A percentile compares a stretch with the other conserved stretches of the same genome.
Evolutionary conservation across 1,140 invertebrate species (phyloP).

Genomic region (Carcinoscorpius rotundicauda): DNA sequence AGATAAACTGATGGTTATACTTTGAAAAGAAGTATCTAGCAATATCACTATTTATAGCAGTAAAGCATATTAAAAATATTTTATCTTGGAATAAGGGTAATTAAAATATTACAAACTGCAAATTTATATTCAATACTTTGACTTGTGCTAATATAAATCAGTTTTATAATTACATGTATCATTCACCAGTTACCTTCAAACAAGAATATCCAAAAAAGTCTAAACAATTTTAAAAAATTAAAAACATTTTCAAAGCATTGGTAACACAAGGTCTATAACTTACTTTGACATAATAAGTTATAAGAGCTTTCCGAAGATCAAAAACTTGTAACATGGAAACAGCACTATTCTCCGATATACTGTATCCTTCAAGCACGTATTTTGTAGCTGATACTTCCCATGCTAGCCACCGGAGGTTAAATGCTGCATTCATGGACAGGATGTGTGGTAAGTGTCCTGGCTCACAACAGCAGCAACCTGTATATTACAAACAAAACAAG

Average conservation of each 20-base stretch:
- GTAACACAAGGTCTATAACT: background rate
- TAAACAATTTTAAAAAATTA: background rate
- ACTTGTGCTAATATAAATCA: too few species aligned
- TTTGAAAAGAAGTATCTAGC: too few species aligned
- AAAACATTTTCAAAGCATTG: background rate
- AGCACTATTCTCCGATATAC: slow-evolving; percentile 93
- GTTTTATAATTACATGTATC: too few species aligned
- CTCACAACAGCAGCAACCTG: slow-evolving; percentile 80
- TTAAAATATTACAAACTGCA: too few species aligned
- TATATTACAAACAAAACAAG: slow-evolving; percentile 16
- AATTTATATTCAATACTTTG: too few species aligned
- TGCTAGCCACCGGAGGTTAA: slow-evolving; percentile 92
- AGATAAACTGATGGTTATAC: too few species aligned
- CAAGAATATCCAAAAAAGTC: too few species aligned
- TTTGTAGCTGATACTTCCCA: slow-evolving; percentile 88
- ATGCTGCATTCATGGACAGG: slow-evolving; percentile 84
- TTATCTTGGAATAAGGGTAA: too few species aligned
- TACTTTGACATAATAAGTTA: slow-evolving; percentile 96
- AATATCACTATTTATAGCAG: too few species aligned
- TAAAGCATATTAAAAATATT: too few species aligned
- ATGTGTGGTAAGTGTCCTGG: slow-evolving; percentile 83
- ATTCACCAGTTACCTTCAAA: too few species aligned
- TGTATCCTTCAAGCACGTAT: slow-evolving; percentile 96
- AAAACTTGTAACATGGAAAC: slow-evolving; percentile 94
- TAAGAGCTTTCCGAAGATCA: slow-evolving; percentile 89